Evolutionary conservation across 2,888 invertebrate species (phyloP), one percentile per base, ranked within the genome.

Genomic region (Branchellion lobata): DNA sequence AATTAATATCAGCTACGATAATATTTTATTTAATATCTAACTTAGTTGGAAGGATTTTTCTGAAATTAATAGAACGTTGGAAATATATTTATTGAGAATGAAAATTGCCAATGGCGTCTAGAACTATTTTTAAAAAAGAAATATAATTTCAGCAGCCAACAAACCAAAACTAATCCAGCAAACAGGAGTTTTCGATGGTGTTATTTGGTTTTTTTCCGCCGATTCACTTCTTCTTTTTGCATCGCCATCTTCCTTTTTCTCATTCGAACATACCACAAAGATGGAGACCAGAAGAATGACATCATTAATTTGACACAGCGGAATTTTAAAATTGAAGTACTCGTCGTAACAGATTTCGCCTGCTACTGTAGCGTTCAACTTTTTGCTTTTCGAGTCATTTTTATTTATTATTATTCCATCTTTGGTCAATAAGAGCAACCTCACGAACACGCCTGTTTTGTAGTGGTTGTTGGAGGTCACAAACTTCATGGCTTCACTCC

Each of bases 341-440:
- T 57, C 61, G 21, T 57, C 24, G n/a, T 57, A 57, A n/a, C 8
- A 5, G 21, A 57, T 57, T n/a, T 57, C 61, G 5, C 24, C 61
- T 14, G 21, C 24, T 3, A 5, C 21, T 57, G 24, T n/a, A 57
- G 61, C 61, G 21, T 5, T 57, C 24, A 57, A 24, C 24, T 18
- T 57, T 57, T 57, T 57, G 61, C 3, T 57, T 57, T 57, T 57
- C 3, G 61, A 57, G 61, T 57, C 21, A 14, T 57, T n/a, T 57
- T 57, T 57, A 14, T 57, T n/a, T n/a, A 57, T 3, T 14, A 57
- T 57, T 57, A 57, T 14, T 14, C 61, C 61, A 57, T 57, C 61
- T 57, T 57, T 57, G 3, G 61, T 57, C 24, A 57, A n/a, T 3
- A 57, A n/a, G 21, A 57, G 61, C 5, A 57, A 18, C 24, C 61